Percentiles rank a stretch among this genome's conserved stretches.
Evolutionary conservation across 1,140 invertebrate species (phyloP).

Genomic region (Bicyclus anynana): DNA sequence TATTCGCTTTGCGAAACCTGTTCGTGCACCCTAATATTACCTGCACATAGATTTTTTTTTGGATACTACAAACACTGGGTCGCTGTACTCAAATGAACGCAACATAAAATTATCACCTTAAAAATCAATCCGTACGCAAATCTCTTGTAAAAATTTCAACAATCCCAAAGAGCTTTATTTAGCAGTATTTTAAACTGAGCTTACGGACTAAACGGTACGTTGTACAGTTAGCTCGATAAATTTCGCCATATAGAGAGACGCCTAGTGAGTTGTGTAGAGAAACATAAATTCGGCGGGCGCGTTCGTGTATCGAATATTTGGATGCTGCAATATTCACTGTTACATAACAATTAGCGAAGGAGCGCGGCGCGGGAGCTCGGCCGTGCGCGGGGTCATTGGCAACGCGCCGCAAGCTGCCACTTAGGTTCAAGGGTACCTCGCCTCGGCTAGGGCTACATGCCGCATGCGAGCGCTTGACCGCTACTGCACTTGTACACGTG

Average conservation of each 20-base stretch:
- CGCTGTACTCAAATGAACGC: conserved; percentile 20
- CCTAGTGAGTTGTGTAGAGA: conserved; percentile 14
- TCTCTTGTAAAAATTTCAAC: conserved; percentile 5
- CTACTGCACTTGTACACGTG: background rate
- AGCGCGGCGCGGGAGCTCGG: conserved; percentile 44
- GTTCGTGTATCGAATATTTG: conserved; percentile 43
- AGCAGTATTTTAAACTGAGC: conserved; percentile 13
- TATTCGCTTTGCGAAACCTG: conserved; percentile 67
- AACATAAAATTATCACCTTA: background rate
- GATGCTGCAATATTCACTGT: conserved; percentile 50
- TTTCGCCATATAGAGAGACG: conserved; percentile 9
- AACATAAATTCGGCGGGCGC: conserved; percentile 9
- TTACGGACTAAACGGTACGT: conserved; percentile 14
- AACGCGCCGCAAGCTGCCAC: conserved; percentile 69
- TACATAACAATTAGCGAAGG: conserved; percentile 72
- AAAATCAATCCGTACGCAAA: conserved; percentile 2
- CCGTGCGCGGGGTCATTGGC: conserved; percentile 67
- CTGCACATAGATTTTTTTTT: conserved; percentile 40
- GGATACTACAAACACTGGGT: conserved; percentile 28
- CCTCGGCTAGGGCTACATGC: too few relatives aligned
- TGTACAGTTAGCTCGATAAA: conserved; percentile 20
- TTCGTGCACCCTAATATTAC: conserved; percentile 63
- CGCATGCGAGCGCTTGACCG: conserved; percentile 44
- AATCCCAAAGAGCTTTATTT: conserved; percentile 19
- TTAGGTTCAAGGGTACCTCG: conserved; percentile 73